Percentiles rank a stretch among this genome's conserved stretches.
Conservation (phyloP, 2,113 vertebrate species). For the Salvelinus namaycush region DNA sequence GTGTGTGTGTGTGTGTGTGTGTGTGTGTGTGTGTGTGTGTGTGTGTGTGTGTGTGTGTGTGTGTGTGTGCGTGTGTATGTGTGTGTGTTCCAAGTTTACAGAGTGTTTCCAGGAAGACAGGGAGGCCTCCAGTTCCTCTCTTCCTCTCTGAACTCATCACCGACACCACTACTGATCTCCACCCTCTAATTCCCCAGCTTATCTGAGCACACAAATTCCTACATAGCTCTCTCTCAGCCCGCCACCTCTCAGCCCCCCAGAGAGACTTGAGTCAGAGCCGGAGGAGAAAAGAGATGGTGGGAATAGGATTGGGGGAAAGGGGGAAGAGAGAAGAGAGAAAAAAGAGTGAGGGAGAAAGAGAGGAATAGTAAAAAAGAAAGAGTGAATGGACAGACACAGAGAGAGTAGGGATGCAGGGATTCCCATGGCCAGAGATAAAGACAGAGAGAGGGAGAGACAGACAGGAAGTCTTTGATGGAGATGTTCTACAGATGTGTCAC, state of each 20-base stretch:
- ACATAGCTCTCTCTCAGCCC: slow-evolving; percentile 28
- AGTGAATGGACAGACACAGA: background rate
- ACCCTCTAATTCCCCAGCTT: slow-evolving; percentile 44
- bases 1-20: too few species aligned
- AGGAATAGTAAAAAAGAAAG: background rate
- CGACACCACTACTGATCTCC: slow-evolving; percentile 27
- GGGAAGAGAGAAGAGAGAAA: background rate
- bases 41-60: background rate
- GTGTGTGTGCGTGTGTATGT: background rate
- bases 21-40: background rate
- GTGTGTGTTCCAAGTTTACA: background rate
- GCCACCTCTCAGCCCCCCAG: slow-evolving; percentile 27
- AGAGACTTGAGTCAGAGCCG: slow-evolving; percentile 12
- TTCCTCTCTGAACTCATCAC: slow-evolving; percentile 9
- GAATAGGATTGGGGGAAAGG: background rate
- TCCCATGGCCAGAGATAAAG: slow-evolving; percentile 45
- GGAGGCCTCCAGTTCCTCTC: background rate
- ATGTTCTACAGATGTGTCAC: slow-evolving; percentile 59
- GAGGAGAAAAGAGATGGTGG: slow-evolving; percentile 1
- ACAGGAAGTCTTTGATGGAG: slow-evolving; percentile 45
- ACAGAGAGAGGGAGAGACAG: background rate
- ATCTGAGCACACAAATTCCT: slow-evolving; percentile 32
- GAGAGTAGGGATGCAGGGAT: background rate
- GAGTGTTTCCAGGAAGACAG: background rate
- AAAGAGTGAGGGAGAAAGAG: background rate